Evolutionary conservation across 2,113 vertebrate species (phyloP).

Genomic region (Meles meles): DNA sequence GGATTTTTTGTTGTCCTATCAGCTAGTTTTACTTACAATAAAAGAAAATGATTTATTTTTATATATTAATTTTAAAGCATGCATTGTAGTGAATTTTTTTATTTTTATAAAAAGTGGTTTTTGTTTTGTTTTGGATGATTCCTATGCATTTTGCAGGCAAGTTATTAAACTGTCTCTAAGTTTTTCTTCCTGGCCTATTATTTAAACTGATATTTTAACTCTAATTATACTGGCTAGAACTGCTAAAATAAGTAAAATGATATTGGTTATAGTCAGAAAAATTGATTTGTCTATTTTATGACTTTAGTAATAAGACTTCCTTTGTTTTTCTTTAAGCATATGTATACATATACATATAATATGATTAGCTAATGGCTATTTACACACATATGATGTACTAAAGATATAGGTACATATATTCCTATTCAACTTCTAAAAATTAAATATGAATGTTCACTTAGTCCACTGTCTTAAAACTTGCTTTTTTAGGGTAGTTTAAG

Average conservation of each 20-base stretch:
- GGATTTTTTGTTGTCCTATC: neutral
- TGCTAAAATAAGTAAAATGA: neutral
- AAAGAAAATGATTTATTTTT: neutral
- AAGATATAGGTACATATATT: neutral
- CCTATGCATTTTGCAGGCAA: neutral
- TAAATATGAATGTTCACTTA: neutral
- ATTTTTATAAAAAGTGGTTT: neutral
- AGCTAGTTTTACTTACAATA: neutral
- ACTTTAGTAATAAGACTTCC: neutral
- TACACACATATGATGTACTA: neutral
- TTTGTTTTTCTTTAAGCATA: neutral
- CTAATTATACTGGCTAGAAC: neutral
- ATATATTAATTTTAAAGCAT: neutral
- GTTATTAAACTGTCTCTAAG: neutral
- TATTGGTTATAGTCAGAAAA: neutral
- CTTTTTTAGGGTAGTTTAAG: neutral
- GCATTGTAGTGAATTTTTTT: neutral
- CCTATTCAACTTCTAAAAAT: neutral
- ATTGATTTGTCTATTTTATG: neutral
- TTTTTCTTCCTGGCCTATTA: neutral
- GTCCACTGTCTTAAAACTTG: neutral
- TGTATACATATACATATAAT: neutral
- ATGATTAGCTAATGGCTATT: neutral
- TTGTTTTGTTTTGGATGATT: neutral
- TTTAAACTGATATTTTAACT: constrained; percentile 10